Conservation (phyloP, 2,888 invertebrate species). For the Abscondita cerata region DNA sequence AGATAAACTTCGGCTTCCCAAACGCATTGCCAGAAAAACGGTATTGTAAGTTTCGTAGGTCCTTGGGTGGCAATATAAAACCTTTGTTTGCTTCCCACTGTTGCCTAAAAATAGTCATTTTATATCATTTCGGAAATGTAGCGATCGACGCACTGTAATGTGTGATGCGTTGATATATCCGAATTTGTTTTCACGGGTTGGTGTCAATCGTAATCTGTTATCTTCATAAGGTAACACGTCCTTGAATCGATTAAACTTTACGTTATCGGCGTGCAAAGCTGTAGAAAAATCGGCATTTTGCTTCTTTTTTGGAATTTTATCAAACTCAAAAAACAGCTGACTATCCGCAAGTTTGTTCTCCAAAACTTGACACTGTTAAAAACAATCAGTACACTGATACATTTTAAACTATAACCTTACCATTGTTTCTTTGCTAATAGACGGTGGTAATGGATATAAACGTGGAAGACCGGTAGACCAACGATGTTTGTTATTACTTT, state of each 20-base stretch:
- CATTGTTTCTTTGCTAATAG: conserved; percentile 82
- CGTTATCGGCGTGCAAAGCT: conserved; percentile 76
- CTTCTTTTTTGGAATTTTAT: conserved; percentile 81
- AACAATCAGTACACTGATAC: no score
- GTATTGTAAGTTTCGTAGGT: conserved; percentile 66
- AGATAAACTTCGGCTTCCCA: conserved; percentile 89
- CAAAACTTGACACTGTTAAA: conserved; percentile 68
- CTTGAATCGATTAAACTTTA: conserved; percentile 62
- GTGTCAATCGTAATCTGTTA: conserved; percentile 83
- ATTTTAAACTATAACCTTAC: conserved; percentile 60
- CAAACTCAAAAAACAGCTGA: conserved; percentile 83
- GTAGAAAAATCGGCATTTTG: conserved; percentile 73
- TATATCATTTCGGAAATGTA: not conserved
- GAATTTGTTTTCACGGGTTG: conserved; percentile 80
- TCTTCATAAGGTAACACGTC: conserved; percentile 91
- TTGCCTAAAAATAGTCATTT: conserved; percentile 66
- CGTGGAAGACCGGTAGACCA: conserved; percentile 78
- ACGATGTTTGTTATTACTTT: conserved; percentile 65
- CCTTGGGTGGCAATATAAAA: conserved; percentile 86
- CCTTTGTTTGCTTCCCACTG: conserved; percentile 80
- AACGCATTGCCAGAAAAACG: conserved; percentile 84
- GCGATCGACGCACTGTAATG: conserved; percentile 71
- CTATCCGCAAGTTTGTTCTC: conserved; percentile 75
- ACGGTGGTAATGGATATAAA: conserved; percentile 74
- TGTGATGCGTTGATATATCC: conserved; percentile 95